Evolutionary conservation across 2,888 invertebrate species (phyloP).

Genomic region (Sarcophaga subvicina): DNA sequence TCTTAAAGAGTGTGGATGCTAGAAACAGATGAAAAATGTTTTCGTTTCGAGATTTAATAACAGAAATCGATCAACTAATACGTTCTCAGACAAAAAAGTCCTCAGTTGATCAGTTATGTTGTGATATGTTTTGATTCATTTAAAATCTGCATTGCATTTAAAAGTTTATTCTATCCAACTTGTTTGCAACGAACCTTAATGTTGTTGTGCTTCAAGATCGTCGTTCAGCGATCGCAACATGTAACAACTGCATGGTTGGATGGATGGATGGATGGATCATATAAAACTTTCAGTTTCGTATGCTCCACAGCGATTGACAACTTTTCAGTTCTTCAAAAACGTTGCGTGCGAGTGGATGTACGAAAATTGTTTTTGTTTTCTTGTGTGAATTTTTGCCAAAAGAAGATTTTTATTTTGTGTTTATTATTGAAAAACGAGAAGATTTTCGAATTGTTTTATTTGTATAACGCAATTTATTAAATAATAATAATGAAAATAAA

Average conservation of each 20-base stretch:
- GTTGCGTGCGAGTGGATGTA: conserved; percentile 58
- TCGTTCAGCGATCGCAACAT: conserved; percentile 55
- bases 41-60: no score
- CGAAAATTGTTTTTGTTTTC: conserved; percentile 7
- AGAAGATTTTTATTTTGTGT: conserved; percentile 38
- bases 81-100: no score
- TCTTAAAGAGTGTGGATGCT: no score
- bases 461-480: neutral
- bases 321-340: conserved; percentile 65
- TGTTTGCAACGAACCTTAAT: conserved; percentile 16
- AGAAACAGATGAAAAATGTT: no score
- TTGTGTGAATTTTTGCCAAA: conserved; percentile 44
- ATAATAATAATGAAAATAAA: conserved; percentile 2
- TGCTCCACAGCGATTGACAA: conserved; percentile 48
- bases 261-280: neutral
- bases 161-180: neutral
- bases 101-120: no score
- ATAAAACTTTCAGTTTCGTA: conserved; percentile 65
- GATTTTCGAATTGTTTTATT: conserved; percentile 44
- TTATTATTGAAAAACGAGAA: conserved; percentile 58
- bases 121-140: conserved; percentile 3
- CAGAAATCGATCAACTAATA: no score
- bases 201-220: conserved; percentile 41
- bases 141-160: conserved; percentile 9
- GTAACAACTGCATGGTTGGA: conserved; percentile 58